Conservation (phyloP, 37 sponge, comb jelly and placozoan species). For the Bolinopsis microptera region DNA sequence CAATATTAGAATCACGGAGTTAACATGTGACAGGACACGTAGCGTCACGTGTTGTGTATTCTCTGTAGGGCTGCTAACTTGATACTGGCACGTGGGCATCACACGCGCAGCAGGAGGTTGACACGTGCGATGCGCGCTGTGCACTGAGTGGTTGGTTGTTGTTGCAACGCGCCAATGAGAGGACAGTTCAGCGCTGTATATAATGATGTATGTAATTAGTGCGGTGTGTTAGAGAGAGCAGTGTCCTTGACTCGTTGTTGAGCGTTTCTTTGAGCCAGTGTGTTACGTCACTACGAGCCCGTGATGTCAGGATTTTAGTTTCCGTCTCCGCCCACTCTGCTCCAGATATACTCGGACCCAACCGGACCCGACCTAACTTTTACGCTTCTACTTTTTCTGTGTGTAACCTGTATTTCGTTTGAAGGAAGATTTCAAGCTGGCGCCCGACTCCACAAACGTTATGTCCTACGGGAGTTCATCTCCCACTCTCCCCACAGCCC, state of each 20-base stretch:
- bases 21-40: neutral
- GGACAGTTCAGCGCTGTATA: neutral
- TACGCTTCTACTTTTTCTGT: neutral
- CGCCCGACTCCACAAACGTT: slow-evolving; percentile 57
- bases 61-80: neutral
- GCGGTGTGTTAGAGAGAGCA: slow-evolving; percentile 44
- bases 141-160: slow-evolving; percentile 28
- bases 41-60: slow-evolving; percentile 1
- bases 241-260: slow-evolving; percentile 41
- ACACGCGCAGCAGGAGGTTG: neutral
- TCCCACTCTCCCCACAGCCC: neutral
- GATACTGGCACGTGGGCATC: slow-evolving; percentile 19
- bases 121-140: neutral
- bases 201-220: slow-evolving; percentile 30
- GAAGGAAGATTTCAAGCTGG: slow-evolving; percentile 26
- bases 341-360: neutral
- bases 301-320: slow-evolving; percentile 60
- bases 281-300: neutral
- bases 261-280: slow-evolving; percentile 31
- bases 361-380: neutral
- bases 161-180: slow-evolving; percentile 24
- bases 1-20: neutral
- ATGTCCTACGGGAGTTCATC: slow-evolving; percentile 23
- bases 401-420: neutral
- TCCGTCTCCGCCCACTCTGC: slow-evolving; percentile 17